Evolutionary conservation across 1,140 invertebrate genomes (phyloP).

Genomic region (Antheraea mylitta): DNA sequence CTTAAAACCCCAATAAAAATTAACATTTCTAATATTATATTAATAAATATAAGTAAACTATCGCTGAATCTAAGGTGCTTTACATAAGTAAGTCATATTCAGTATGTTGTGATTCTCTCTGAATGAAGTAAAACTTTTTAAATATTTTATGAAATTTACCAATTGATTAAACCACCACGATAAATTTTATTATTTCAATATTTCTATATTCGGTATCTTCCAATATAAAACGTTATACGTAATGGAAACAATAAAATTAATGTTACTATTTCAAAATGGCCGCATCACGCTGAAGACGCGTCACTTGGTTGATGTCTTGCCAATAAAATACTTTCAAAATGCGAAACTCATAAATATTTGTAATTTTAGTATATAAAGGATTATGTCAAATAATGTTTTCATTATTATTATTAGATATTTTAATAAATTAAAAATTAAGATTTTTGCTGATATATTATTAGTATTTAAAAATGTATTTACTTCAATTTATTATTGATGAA

Average conservation of each 20-base stretch:
- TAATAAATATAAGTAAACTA: slow-evolving; percentile 25
- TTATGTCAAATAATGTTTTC: background rate
- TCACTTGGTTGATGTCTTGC: background rate
- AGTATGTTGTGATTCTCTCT: too few species aligned
- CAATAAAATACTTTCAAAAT: background rate
- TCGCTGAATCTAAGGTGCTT: slow-evolving; percentile 58
- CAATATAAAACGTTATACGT: too few species aligned
- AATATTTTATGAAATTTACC: too few species aligned
- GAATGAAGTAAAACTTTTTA: too few species aligned
- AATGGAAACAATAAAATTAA: too few species aligned
- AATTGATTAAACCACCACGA: background rate
- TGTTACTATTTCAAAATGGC: background rate
- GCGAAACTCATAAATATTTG: background rate
- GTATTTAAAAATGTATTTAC: slow-evolving; percentile 17
- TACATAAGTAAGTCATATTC: slow-evolving; percentile 18
- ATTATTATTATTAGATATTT: background rate
- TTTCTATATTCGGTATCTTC: background rate
- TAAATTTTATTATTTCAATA: background rate
- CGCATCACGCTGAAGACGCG: background rate
- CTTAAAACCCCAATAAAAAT: background rate
- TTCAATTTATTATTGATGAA: slow-evolving; percentile 54
- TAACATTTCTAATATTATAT: background rate
- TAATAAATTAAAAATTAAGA: background rate
- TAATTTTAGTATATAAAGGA: too few species aligned
- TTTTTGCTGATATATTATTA: background rate